Evolutionary conservation across 2,797 vertebrate species (phyloP).

Genomic region (Benthosema pterotum): DNA sequence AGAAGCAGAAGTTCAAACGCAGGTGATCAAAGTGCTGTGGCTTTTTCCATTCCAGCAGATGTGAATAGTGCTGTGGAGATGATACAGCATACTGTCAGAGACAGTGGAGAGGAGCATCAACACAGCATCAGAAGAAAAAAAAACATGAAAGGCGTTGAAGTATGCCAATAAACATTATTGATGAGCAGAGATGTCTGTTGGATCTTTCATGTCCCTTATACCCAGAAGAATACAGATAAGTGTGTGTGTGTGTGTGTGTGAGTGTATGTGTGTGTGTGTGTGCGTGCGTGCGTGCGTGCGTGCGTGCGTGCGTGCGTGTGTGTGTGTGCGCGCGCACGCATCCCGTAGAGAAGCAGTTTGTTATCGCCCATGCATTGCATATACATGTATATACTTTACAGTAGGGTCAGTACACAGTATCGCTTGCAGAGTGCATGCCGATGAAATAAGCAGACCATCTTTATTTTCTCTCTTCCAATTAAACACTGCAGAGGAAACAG

Average conservation of each 20-base stretch:
- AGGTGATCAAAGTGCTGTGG: slow-evolving; percentile 17
- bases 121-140: slow-evolving; percentile 17
- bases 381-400: not conserved
- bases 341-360: not conserved
- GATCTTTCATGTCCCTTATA: not conserved
- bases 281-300: no score
- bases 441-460: no score
- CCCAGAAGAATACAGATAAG: not conserved
- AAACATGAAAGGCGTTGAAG: slow-evolving; percentile 18
- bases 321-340: no score
- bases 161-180: slow-evolving; percentile 27
- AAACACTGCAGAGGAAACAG: no score
- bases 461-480: no score
- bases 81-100: slow-evolving; percentile 9
- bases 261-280: no score
- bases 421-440: not conserved
- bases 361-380: not conserved
- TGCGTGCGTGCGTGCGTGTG: no score
- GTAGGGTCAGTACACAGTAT: not conserved
- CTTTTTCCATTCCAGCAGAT: not conserved
- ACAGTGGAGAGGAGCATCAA: slow-evolving; percentile 16
- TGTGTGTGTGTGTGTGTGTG: not conserved
- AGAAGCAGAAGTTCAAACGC: slow-evolving; percentile 29
- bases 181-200: slow-evolving; percentile 2
- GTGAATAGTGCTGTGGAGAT: slow-evolving; percentile 18